Conservation (phyloP, 2,797 vertebrate species). For the Malacoctenus gilli region DNA sequence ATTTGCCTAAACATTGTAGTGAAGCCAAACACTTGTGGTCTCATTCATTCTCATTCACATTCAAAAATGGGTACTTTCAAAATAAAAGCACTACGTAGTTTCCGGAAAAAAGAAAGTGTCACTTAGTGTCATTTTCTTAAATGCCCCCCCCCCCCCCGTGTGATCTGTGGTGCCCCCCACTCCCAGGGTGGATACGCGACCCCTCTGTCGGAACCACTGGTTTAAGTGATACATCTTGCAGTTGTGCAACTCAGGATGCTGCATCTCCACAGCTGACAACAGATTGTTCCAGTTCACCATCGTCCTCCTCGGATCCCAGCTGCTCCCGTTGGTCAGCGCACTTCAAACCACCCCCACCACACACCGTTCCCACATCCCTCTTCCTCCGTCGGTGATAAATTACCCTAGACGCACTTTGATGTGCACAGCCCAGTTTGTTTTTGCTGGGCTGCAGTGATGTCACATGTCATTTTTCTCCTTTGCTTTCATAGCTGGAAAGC, state of each 20-base stretch:
- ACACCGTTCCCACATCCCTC: constrained; percentile 12
- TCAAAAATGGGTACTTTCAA: no score
- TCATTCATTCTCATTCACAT: no score
- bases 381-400: constrained; percentile 57
- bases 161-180: no score
- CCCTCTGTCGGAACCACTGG: no score
- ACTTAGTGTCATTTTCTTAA: no score
- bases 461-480: constrained; percentile 64
- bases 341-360: constrained; percentile 41
- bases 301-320: constrained; percentile 30
- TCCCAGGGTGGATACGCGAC: no score
- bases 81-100: no score
- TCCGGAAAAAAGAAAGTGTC: no score
- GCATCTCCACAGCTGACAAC: background rate
- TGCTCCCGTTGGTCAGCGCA: constrained; percentile 57
- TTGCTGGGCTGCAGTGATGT: constrained; percentile 54
- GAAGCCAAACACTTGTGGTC: no score
- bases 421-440: constrained; percentile 57
- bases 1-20: no score
- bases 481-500: constrained; percentile 67
- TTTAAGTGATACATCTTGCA: background rate
- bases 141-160: no score
- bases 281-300: constrained; percentile 34
- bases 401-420: constrained; percentile 52
- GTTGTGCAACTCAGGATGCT: background rate